A percentile compares a stretch with the other conserved stretches of the same genome.
Conservation (phyloP, 2,797 vertebrate genomes). For the Dromococcyx pavoninus region DNA sequence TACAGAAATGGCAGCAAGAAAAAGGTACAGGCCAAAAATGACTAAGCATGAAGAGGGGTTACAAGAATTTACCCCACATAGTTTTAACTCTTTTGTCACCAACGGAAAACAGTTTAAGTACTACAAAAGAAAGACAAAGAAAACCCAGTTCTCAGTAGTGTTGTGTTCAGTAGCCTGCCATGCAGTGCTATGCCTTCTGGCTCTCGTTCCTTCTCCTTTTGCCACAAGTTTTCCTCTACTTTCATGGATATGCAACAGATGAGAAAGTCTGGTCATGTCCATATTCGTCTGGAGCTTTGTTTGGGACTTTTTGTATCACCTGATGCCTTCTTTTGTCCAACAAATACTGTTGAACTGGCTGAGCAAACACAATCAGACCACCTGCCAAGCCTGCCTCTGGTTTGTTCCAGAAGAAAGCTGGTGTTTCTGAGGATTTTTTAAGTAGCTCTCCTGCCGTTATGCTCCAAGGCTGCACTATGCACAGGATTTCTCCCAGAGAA, state of each 20-base stretch:
- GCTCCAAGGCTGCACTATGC: not conserved
- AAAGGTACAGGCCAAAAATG: not conserved
- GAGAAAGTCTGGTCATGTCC: not conserved
- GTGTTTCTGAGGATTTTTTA: not conserved
- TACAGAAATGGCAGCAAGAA: not conserved
- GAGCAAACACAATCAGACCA: constrained; percentile 29
- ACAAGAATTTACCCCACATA: not conserved
- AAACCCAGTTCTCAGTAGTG: not conserved
- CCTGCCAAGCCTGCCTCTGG: not conserved
- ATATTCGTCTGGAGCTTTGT: not conserved
- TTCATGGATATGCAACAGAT: not conserved
- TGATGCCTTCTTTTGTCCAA: constrained; percentile 33
- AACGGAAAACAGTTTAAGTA: not conserved
- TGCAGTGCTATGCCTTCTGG: not conserved
- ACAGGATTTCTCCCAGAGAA: not conserved
- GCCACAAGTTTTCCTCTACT: not conserved
- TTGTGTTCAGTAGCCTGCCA: not conserved
- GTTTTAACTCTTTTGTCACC: not conserved
- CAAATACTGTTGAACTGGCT: constrained; percentile 7
- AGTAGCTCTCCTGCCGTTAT: not conserved
- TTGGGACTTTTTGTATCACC: constrained; percentile 15
- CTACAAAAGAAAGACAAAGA: not conserved
- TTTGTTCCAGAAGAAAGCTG: not conserved
- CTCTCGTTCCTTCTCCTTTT: not conserved
- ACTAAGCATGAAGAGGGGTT: not conserved